Conservation (phyloP, 1,140 invertebrate species). For the Magallana angulata region DNA sequence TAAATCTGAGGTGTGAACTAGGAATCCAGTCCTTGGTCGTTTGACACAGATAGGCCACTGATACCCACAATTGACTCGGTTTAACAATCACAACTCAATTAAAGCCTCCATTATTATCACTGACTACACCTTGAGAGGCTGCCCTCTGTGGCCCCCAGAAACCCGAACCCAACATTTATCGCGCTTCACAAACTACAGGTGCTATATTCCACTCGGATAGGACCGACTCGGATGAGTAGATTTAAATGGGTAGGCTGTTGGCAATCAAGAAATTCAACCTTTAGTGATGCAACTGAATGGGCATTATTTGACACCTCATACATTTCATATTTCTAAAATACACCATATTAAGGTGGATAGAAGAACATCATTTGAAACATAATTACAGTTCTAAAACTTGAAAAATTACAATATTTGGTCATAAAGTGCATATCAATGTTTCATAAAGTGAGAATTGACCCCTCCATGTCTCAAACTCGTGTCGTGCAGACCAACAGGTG, state of each 20-base stretch:
- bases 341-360: no score
- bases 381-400: no score
- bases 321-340: no score
- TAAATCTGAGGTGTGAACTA: no score
- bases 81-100: slow-evolving; percentile 8
- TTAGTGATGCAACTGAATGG: no score
- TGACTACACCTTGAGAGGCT: not conserved
- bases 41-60: not conserved
- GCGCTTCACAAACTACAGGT: not conserved
- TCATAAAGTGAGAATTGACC: no score
- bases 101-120: not conserved
- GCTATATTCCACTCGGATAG: not conserved
- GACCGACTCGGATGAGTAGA: not conserved
- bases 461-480: no score
- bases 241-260: not conserved
- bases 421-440: no score
- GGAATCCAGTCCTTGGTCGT: not conserved
- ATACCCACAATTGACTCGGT: not conserved
- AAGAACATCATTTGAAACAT: no score
- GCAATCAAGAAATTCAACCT: not conserved
- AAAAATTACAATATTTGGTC: no score
- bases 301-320: no score
- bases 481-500: no score
- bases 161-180: not conserved
- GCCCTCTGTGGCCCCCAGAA: not conserved